A percentile compares a stretch with the other conserved stretches of the same genome.
These are phyloP conservation scores for Heliconius erato DNA, from an alignment of 2,888 invertebrate species.

Conservation along the genomic window DNA sequence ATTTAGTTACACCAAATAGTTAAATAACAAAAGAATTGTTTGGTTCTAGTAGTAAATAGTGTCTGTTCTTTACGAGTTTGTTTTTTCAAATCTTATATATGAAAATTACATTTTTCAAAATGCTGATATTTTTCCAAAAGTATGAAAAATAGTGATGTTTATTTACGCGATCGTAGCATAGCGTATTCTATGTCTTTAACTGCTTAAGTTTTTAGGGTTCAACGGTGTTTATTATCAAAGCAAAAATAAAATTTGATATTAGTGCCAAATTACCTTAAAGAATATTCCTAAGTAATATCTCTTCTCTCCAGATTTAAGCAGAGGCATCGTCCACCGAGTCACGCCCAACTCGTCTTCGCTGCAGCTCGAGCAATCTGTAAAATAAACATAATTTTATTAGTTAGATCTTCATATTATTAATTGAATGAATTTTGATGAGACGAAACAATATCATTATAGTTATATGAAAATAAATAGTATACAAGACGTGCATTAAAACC, in stretches of 20 bases:
- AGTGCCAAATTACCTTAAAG: conserved; percentile 90
- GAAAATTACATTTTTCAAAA: neutral
- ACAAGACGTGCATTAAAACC: neutral
- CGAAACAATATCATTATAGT: neutral
- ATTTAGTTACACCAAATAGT: neutral
- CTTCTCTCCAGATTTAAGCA: conserved; percentile 94
- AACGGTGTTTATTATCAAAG: no score
- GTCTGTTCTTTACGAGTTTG: neutral
- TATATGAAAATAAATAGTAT: neutral
- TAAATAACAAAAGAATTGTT: neutral
- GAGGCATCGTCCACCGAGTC: conserved; percentile 96
- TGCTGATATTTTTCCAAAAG: neutral
- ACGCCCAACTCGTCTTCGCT: conserved; percentile 89
- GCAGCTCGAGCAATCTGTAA: conserved; percentile 93
- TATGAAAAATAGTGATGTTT: no score
- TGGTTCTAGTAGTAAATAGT: neutral
- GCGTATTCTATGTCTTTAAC: no score
- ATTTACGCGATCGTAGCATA: no score
- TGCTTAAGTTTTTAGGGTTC: no score
- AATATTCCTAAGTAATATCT: conserved; percentile 96
- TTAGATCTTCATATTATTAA: neutral
- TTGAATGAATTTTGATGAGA: neutral
- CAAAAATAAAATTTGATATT: no score
- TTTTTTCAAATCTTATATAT: neutral
- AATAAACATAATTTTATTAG: conserved; percentile 34